Percentiles rank a stretch among this genome's conserved stretches.
Conservation (phyloP, 1,140 invertebrate species). For the Scaptomyza pallida region DNA sequence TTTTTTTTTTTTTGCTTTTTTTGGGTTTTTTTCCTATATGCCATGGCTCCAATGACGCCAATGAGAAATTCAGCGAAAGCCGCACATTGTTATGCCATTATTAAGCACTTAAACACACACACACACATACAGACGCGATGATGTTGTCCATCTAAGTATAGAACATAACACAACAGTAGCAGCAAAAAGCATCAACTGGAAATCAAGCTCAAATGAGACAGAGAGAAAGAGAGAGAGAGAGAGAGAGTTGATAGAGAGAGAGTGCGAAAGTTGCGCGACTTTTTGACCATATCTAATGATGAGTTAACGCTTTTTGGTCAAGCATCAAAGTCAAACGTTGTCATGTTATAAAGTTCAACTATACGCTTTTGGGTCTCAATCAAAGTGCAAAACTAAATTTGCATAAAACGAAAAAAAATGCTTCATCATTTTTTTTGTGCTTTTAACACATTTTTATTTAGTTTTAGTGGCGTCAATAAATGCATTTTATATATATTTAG, state of each 20-base stretch:
- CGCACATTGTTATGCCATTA: constrained; percentile 28
- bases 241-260: background rate
- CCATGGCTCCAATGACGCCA: constrained; percentile 26
- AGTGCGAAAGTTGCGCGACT: background rate
- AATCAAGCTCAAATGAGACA: constrained; percentile 8
- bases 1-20: background rate
- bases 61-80: constrained; percentile 49
- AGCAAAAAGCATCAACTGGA: background rate
- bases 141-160: constrained; percentile 30
- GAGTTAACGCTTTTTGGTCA: constrained; percentile 6
- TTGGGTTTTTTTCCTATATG: constrained; percentile 25
- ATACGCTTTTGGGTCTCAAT: background rate
- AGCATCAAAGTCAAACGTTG: background rate
- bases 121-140: constrained; percentile 15
- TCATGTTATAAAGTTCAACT: constrained; percentile 3
- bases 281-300: background rate
- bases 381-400: background rate
- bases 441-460: background rate
- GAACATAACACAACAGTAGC: constrained; percentile 12
- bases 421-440: background rate
- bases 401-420: too few species aligned
- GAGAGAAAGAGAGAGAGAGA: background rate
- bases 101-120: constrained; percentile 19
- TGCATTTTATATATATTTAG: too few species aligned
- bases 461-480: too few species aligned